Evolutionary conservation across 2,888 invertebrate species (phyloP).

Genomic region (Epirrhoe tristata): DNA sequence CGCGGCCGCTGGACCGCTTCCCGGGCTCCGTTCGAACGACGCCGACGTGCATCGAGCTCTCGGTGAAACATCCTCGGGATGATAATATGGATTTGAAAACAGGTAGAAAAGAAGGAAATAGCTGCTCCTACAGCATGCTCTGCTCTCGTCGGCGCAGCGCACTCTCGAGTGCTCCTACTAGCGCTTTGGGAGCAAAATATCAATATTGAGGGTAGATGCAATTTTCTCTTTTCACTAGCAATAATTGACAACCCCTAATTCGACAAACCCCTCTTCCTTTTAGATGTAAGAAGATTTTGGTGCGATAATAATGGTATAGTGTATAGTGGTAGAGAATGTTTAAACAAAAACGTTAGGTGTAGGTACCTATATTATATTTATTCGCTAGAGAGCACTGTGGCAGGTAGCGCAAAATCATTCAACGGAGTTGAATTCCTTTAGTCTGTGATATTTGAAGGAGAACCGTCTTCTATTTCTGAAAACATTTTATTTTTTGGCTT

Average conservation of each 20-base stretch:
- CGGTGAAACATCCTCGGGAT: no score
- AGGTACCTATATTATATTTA: background rate
- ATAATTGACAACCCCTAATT: no score
- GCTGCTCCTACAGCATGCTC: no score
- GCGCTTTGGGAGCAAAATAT: background rate
- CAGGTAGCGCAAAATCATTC: background rate
- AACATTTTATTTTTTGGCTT: slow-evolving; percentile 18
- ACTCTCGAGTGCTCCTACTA: no score
- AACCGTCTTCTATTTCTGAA: slow-evolving; percentile 44
- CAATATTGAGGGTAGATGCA: background rate
- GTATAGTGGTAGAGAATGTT: background rate
- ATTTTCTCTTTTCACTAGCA: background rate
- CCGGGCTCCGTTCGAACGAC: background rate
- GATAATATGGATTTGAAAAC: no score
- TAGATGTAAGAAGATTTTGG: no score
- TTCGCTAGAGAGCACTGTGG: slow-evolving; percentile 1
- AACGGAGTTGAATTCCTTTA: slow-evolving; percentile 7
- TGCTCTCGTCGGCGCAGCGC: background rate
- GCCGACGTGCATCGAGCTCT: no score
- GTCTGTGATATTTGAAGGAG: slow-evolving; percentile 49
- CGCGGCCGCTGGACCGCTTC: slow-evolving; percentile 13
- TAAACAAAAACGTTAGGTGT: background rate
- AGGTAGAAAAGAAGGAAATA: no score
- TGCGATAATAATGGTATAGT: no score
- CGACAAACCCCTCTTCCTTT: no score